These are phyloP conservation scores for Columba livia DNA, from an alignment of 2,113 vertebrate genomes.

Conservation along the genomic window DNA sequence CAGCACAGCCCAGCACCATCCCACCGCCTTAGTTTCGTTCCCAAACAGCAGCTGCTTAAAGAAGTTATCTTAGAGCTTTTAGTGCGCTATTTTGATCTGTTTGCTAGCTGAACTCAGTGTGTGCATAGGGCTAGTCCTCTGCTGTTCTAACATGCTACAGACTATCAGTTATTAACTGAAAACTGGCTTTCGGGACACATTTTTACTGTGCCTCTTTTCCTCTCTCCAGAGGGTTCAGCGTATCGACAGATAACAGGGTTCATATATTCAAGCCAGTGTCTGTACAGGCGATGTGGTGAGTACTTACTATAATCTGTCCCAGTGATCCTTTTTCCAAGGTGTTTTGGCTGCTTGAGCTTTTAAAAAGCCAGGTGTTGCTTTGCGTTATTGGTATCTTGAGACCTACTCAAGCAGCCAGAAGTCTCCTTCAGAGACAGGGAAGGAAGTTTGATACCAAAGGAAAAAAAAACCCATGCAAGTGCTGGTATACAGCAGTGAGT, in stretches of 20 bases:
- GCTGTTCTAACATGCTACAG: conserved; percentile 8
- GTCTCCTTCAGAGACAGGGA: neutral
- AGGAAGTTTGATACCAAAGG: neutral
- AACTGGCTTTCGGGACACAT: neutral
- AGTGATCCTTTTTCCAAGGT: neutral
- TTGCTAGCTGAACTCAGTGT: conserved; percentile 38
- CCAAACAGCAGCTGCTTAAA: conserved; percentile 35
- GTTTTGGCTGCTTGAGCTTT: neutral
- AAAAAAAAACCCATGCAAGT: neutral
- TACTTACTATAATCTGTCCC: neutral
- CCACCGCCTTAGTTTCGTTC: conserved; percentile 10
- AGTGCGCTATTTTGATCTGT: conserved; percentile 20
- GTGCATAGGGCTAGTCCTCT: conserved; percentile 7
- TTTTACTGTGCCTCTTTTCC: conserved; percentile 21
- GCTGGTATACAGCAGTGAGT: neutral
- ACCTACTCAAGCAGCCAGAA: neutral
- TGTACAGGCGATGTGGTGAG: conserved; percentile 99
- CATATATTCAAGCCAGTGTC: conserved; percentile 98
- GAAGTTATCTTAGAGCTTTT: conserved; percentile 47
- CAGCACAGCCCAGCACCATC: conserved; percentile 40
- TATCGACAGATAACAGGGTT: conserved; percentile 93
- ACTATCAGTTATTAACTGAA: conserved; percentile 2
- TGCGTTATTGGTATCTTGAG: neutral
- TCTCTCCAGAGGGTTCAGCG: conserved; percentile 87
- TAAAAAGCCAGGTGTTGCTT: conserved; percentile 12